phyloP scores from a whole-genome alignment of 1,140 invertebrate genomes.

The Drosophila sp. region DNA sequence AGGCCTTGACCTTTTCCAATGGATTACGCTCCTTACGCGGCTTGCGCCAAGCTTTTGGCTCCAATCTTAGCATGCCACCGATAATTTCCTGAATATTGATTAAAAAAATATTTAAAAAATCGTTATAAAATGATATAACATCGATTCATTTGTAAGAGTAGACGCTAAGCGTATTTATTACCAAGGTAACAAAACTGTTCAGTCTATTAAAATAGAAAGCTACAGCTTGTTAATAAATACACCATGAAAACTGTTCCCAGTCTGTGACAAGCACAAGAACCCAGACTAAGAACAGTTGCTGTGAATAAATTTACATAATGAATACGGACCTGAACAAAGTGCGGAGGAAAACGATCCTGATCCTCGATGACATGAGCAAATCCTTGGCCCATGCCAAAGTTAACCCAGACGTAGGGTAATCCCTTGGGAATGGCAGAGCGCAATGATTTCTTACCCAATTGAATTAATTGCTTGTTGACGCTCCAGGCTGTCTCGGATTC shows the following conservation, averaged over 20 bases:
- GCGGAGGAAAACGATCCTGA: slow-evolving; percentile 92
- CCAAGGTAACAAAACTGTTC: too few relatives aligned
- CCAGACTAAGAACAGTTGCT: too few relatives aligned
- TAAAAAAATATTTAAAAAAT: not conserved
- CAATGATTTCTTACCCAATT: slow-evolving; percentile 91
- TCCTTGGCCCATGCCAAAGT: slow-evolving; percentile 95
- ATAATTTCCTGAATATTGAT: slow-evolving; percentile 92
- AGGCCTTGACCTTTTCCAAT: slow-evolving; percentile 67
- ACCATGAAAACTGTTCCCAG: too few relatives aligned
- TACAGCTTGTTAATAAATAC: too few relatives aligned
- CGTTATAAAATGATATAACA: too few relatives aligned
- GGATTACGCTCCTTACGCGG: slow-evolving; percentile 87
- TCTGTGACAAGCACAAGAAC: too few relatives aligned
- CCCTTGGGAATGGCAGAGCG: slow-evolving; percentile 95
- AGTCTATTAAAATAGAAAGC: too few relatives aligned
- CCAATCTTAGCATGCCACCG: slow-evolving; percentile 96
- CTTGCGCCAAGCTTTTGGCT: slow-evolving; percentile 93
- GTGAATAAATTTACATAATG: too few relatives aligned
- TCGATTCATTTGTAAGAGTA: too few relatives aligned
- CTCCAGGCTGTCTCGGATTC: slow-evolving; percentile 98
- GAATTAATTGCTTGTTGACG: slow-evolving; percentile 97
- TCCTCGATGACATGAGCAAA: slow-evolving; percentile 99
- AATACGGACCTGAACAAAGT: slow-evolving; percentile 93
- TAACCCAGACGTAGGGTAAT: slow-evolving; percentile 96
- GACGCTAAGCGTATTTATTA: too few relatives aligned